Percentiles rank a stretch among this genome's conserved stretches.
Conservation (phyloP, 1,140 invertebrate genomes). For the Camponotus vicinus region DNA sequence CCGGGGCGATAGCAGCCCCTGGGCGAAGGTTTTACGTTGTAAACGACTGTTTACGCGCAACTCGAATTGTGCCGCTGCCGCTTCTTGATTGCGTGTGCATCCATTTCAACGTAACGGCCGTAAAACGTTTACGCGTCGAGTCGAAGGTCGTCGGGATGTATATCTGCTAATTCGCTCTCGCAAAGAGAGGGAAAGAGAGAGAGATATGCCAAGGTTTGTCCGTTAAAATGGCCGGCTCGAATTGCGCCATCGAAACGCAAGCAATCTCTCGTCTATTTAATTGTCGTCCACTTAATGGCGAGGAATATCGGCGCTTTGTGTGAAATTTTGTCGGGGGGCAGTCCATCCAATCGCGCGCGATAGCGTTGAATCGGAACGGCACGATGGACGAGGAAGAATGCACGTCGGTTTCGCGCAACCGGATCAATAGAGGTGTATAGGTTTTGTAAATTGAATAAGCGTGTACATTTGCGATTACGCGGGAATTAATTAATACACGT, state of each 20-base stretch:
- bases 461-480: conserved; percentile 55
- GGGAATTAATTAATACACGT: conserved; percentile 60
- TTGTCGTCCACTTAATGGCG: conserved; percentile 62
- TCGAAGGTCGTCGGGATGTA: conserved; percentile 34
- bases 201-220: conserved; percentile 35
- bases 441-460: conserved; percentile 55
- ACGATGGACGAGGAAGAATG: conserved; percentile 50
- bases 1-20: neutral
- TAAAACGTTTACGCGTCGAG: conserved; percentile 66
- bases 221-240: conserved; percentile 42
- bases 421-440: conserved; percentile 57
- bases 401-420: conserved; percentile 54
- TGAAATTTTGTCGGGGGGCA: conserved; percentile 40
- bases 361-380: conserved; percentile 51
- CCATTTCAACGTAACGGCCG: conserved; percentile 53
- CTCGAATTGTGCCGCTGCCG: conserved; percentile 34
- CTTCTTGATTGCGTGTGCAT: conserved; percentile 68
- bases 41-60: conserved; percentile 55
- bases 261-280: conserved; percentile 46
- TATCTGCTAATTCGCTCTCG: conserved; percentile 59
- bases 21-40: conserved; percentile 54
- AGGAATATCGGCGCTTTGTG: conserved; percentile 60
- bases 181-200: neutral
- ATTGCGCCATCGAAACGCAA: conserved; percentile 22
- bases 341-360: conserved; percentile 56